A percentile compares a stretch with the other conserved stretches of the same genome.
phyloP scores from a whole-genome alignment of 2,888 invertebrate genomes.

The Mamestra brassicae region DNA sequence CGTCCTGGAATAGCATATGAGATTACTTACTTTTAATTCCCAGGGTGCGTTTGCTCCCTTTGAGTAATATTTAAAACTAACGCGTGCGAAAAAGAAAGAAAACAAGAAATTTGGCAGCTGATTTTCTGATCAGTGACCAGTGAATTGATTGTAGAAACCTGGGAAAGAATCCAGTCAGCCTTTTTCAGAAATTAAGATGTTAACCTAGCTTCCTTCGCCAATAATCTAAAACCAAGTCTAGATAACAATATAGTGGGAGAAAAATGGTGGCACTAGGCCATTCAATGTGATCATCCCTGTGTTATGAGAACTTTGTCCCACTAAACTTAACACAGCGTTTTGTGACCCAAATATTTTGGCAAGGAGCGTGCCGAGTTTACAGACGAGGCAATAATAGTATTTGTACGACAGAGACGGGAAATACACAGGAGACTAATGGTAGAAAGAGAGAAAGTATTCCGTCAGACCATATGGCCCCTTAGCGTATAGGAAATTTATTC shows the following conservation, averaged over 20 bases:
- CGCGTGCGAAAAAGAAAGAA: no score
- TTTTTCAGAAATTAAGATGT: neutral
- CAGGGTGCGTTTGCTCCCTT: no score
- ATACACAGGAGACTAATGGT: neutral
- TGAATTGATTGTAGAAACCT: neutral
- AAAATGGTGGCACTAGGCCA: neutral
- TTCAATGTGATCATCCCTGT: neutral
- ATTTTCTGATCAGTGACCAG: no score
- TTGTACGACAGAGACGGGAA: conserved; percentile 48
- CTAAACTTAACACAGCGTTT: conserved; percentile 42
- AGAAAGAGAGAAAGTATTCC: conserved; percentile 22
- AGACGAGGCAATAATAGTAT: conserved; percentile 53
- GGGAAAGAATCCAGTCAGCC: neutral
- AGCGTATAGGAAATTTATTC: conserved; percentile 8
- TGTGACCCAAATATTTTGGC: conserved; percentile 69
- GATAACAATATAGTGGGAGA: neutral
- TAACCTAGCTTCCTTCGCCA: neutral
- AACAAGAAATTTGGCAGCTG: no score
- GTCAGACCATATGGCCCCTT: conserved; percentile 11
- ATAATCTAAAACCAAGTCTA: neutral
- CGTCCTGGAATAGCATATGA: no score
- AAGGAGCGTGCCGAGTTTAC: conserved; percentile 55
- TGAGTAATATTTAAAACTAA: no score
- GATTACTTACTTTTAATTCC: no score
- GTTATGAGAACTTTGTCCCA: conserved; percentile 25